Conservation (phyloP, 2,888 invertebrate species). For the Amiota mariae region DNA sequence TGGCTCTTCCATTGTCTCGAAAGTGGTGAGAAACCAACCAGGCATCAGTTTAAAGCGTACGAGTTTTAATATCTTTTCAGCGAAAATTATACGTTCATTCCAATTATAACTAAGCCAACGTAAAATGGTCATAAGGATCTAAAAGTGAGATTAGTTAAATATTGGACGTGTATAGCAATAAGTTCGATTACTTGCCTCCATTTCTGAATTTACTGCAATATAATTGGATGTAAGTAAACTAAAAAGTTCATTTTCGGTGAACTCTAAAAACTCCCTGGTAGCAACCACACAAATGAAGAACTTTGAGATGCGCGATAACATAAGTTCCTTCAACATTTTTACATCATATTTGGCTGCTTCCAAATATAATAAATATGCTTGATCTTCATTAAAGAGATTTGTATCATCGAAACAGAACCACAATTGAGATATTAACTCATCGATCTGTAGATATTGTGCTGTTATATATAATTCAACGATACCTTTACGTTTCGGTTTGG, state of each 20-base stretch:
- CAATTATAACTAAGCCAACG: slow-evolving; percentile 84
- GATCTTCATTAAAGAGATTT: slow-evolving; percentile 79
- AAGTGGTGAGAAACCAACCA: slow-evolving; percentile 84
- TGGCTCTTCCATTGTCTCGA: slow-evolving; percentile 82
- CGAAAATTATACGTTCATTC: slow-evolving; percentile 76
- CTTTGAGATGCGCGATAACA: slow-evolving; percentile 80
- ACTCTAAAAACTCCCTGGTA: slow-evolving; percentile 80
- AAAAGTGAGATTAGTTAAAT: not conserved
- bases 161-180: not conserved
- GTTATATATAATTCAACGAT: slow-evolving; percentile 43
- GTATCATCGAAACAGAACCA: slow-evolving; percentile 82
- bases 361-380: slow-evolving; percentile 57
- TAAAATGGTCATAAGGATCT: slow-evolving; percentile 84
- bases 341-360: slow-evolving; percentile 75
- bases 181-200: slow-evolving; percentile 49
- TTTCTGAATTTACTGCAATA: slow-evolving; percentile 82
- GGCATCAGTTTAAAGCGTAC: slow-evolving; percentile 85
- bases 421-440: slow-evolving; percentile 31
- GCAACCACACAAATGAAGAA: slow-evolving; percentile 84
- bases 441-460: slow-evolving; percentile 39
- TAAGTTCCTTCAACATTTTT: slow-evolving; percentile 52
- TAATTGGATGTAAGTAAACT: slow-evolving; percentile 80
- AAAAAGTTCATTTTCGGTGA: slow-evolving; percentile 79
- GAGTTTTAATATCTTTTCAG: slow-evolving; percentile 79
- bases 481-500: slow-evolving; percentile 1